Base-by-base conservation (phyloP, 1,140 invertebrate species). In the Camponotus pennsylvanicus region DNA sequence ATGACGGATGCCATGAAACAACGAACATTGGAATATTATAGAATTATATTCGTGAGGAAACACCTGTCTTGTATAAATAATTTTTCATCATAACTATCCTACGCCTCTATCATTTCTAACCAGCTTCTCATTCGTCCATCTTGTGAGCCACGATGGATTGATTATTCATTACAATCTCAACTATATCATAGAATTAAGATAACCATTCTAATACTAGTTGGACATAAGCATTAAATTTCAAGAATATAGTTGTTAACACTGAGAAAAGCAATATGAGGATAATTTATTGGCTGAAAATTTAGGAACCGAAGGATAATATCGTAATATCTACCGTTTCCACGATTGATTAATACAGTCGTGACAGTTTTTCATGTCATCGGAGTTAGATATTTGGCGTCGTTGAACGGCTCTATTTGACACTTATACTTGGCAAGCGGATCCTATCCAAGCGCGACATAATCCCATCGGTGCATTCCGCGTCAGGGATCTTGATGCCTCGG, bases 1-100 rank as follows among this genome's bases (percentile, higher is more conserved):
- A 92, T 91, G 91, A 92, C 79, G 64, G 85, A 92, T 92, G 86
- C 67, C 37, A 70, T 57, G 63, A 84, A 67, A 70, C 63, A 42
- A 82, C 67, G 82, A 67, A 78, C 61, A 63, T 52, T 69, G 67
- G 86, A 85, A 80, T 92, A 69, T 87, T 27, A 79, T 6, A n/a
- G 34, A 40, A 75, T 15, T 0, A 52, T n/a, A 18, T 67, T 80
- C 77, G 18, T 52, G 18, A 7, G 59, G 61, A 87, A 88, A 89
- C 92, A 92, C 91, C 92, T 92, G 91, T 87, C 78, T 86, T 88
- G 69, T 91, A 85, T 73, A 89, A 92, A 92, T 77, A 89, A 92
- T 92, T 91, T 88, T 89, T 92, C 91, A 92, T 90, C 88, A 78
- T 89, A 87, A 86, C 18, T 82, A 78, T 86, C 85, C 40, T 55